Base-by-base conservation (phyloP, 2,888 invertebrate species). In the Vannuccia rotundouncinata region DNA sequence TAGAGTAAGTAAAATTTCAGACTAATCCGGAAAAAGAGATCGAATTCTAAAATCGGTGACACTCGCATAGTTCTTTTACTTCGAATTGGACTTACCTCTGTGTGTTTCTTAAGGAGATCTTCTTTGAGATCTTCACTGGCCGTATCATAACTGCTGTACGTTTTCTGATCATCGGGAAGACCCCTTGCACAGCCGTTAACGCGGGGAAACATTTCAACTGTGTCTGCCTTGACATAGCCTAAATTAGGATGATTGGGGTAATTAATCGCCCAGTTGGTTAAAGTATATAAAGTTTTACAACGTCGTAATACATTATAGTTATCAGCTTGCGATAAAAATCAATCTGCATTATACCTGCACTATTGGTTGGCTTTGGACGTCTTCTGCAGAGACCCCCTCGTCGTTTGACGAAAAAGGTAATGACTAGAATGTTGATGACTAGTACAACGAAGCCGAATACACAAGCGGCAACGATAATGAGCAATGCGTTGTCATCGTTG, bases 381-480 rank as follows among this genome's bases (percentile, higher is more conserved):
- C 66, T 17, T 2, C 66, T 5, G 22, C 66, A 66, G 17, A 66
- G 10, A 22, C 66, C 66, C 2, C 66, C 73, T 17, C 81, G 81
- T 25, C 79, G 22, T 31, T 74, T 60, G 2, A 81, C 31, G 10
- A 81, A 28, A 29, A 81, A 81, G 73, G 59, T 74, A 27, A 81
- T 80, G n/a, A 81, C 77, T 22, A 81, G 74, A 5, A 81, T 60
- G 59, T 81, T 81, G 59, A 81, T 80, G 1, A 81, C 81, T 29
- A 81, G 31, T 1, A 81, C 74, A 17, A 81, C 79, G 30, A 81
- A 81, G 27, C 79, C 81, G 74, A 81, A 81, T 5, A 81, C 79
- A 31, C 81, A 81, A 22, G 77, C 81, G 1, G 81, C 81, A 13
- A 81, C 81, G 25, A 81, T 81, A 22, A 81, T 81, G 66, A 81